Evolutionary conservation across 2,113 vertebrate genomes (phyloP).

Genomic region (Ophiodon elongatus): DNA sequence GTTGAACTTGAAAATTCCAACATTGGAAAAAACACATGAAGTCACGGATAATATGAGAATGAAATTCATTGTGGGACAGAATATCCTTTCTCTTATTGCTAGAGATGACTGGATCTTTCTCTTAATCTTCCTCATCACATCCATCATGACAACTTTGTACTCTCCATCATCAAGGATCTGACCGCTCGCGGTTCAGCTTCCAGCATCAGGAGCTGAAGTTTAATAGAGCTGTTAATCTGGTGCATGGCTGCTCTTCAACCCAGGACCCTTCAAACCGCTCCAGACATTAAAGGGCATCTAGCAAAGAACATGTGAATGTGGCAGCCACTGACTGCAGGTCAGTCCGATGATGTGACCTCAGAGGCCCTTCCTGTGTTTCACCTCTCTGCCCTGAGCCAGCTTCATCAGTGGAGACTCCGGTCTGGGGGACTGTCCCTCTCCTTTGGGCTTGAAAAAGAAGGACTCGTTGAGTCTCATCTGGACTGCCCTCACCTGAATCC

Average conservation of each 20-base stretch:
- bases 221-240: neutral
- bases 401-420: constrained; percentile 82
- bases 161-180: neutral
- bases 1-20: neutral
- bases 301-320: too few relatives aligned
- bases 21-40: neutral
- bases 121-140: neutral
- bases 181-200: neutral
- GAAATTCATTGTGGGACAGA: neutral
- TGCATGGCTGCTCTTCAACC: neutral
- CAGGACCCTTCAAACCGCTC: neutral
- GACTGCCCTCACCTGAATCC: constrained; percentile 71
- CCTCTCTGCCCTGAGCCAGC: constrained; percentile 50
- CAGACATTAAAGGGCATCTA: neutral
- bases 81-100: neutral
- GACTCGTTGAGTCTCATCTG: constrained; percentile 85
- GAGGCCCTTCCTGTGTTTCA: constrained; percentile 55
- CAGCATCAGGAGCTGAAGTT: neutral
- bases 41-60: neutral
- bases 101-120: neutral
- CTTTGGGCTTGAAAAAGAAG: constrained; percentile 85
- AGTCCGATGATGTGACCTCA: neutral
- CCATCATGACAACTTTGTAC: neutral
- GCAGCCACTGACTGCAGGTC: neutral
- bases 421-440: constrained; percentile 69